Conservation (phyloP, 53 echinoderm and acorn worm species). For the Echinometra lucunter region DNA sequence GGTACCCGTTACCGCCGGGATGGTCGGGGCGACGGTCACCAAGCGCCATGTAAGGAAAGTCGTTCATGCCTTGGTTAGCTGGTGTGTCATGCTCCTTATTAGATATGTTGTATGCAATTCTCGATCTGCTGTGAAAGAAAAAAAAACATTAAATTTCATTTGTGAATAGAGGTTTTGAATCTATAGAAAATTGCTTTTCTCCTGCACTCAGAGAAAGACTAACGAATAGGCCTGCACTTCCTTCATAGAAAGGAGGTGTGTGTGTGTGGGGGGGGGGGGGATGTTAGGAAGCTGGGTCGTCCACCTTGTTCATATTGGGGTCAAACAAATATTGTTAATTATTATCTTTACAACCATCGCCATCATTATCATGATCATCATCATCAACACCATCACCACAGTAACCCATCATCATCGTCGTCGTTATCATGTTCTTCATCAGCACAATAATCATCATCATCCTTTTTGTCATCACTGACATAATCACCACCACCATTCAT, state of each 20-base stretch:
- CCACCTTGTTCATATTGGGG: background rate
- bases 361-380: no score
- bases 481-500: no score
- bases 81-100: background rate
- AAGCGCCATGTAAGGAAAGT: slow-evolving; percentile 44
- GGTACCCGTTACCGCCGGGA: slow-evolving; percentile 40
- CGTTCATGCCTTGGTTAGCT: no score
- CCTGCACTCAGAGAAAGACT: background rate
- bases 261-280: background rate
- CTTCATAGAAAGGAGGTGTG: background rate
- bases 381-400: no score
- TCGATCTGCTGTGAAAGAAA: background rate
- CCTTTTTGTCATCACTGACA: no score
- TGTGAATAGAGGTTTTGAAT: no score
- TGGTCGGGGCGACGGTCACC: slow-evolving; percentile 14
- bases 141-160: background rate
- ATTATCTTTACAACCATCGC: no score
- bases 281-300: background rate
- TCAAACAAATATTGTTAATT: no score
- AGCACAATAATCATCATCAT: no score
- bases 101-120: background rate
- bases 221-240: background rate
- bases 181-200: no score
- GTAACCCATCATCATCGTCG: no score
- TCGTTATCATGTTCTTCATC: no score